Percentiles rank a stretch among this genome's conserved stretches.
Evolutionary conservation across 2,113 vertebrate genomes (phyloP).

Genomic region (Crotalus helleri): DNA sequence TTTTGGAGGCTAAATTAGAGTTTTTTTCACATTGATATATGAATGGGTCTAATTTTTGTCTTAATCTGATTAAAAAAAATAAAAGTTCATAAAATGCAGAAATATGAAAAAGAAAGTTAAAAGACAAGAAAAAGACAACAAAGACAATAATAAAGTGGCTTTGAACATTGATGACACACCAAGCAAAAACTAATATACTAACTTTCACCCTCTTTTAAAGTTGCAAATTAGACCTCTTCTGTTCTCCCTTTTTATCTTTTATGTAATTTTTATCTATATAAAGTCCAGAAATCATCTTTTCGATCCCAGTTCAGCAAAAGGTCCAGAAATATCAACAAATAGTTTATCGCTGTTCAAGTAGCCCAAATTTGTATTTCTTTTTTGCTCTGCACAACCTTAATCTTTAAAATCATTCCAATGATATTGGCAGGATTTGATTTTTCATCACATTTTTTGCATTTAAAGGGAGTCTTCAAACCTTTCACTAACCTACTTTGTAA

Average conservation of each 20-base stretch:
- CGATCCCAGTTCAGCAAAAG: neutral
- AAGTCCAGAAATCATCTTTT: neutral
- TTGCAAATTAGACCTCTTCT: neutral
- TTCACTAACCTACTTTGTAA: neutral
- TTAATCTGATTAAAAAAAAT: neutral
- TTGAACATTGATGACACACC: neutral
- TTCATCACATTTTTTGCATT: neutral
- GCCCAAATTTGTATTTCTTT: neutral
- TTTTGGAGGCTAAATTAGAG: neutral
- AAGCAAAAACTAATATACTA: neutral
- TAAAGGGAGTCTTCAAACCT: neutral
- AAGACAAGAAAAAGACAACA: neutral
- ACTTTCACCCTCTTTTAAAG: neutral
- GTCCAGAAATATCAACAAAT: neutral
- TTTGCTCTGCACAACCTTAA: neutral
- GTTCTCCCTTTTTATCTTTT: neutral
- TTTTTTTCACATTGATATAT: neutral
- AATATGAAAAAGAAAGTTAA: neutral
- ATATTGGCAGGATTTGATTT: neutral
- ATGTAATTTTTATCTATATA: neutral
- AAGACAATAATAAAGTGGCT: neutral
- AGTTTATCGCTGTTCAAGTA: neutral
- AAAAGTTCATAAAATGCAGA: neutral
- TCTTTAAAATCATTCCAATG: neutral
- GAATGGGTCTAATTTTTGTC: neutral